Percentiles rank a stretch among this genome's conserved stretches.
phyloP scores from a whole-genome alignment of 1,140 invertebrate species.

The Protaetia brevitarsis region DNA sequence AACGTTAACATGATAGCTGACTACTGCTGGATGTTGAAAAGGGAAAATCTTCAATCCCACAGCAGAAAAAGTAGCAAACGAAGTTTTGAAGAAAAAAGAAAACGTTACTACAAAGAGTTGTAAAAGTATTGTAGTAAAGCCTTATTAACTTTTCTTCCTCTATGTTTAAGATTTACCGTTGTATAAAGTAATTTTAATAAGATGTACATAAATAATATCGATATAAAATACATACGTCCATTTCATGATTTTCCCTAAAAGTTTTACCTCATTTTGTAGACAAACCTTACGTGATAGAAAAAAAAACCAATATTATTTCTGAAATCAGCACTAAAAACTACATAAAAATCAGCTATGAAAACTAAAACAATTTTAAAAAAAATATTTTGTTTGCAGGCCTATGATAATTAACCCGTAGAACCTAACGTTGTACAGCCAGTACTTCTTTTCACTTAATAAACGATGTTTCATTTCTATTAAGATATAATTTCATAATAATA shows the following conservation, averaged over 20 bases:
- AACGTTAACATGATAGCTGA: conserved; percentile 37
- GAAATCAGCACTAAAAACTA: background rate
- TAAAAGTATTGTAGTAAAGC: conserved; percentile 10
- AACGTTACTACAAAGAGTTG: conserved; percentile 15
- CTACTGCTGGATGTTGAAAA: conserved; percentile 36
- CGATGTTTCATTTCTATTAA: no score
- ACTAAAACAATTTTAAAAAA: no score
- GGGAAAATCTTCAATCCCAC: conserved; percentile 15
- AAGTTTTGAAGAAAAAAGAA: conserved; percentile 6
- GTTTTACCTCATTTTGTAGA: conserved; percentile 16
- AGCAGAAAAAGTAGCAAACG: conserved; percentile 11
- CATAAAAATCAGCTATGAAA: background rate
- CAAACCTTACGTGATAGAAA: conserved; percentile 1
- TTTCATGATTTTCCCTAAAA: conserved; percentile 4
- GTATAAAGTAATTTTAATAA: conserved; percentile 12
- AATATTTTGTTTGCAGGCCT: no score
- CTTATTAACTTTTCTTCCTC: conserved; percentile 13
- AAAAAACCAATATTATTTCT: background rate
- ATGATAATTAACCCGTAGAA: no score
- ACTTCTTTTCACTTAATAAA: no score
- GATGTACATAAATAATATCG: conserved; percentile 12
- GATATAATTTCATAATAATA: no score
- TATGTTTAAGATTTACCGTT: conserved; percentile 1
- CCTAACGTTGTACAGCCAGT: no score
- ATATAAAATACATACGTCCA: conserved; percentile 15